Conservation (phyloP, 1,140 invertebrate genomes). For the Ceratina japonica region DNA sequence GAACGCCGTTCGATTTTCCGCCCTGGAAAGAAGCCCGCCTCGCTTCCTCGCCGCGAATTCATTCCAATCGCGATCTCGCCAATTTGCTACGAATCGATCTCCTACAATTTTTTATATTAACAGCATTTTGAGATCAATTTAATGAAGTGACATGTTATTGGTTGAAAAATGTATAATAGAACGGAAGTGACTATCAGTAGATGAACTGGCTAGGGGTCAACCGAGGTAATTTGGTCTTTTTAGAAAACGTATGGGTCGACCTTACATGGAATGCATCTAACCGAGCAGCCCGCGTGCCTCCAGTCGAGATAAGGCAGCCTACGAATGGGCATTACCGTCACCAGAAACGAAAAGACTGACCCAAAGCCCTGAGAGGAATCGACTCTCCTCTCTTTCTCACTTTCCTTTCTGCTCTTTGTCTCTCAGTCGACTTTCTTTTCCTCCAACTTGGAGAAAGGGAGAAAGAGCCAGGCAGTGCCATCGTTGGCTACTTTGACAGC, state of each 20-base stretch:
- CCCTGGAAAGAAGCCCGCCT: not conserved
- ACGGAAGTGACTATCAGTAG: conserved; percentile 2
- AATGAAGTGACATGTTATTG: not conserved
- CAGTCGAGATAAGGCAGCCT: conserved; percentile 59
- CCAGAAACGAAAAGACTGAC: conserved; percentile 52
- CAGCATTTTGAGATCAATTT: no score
- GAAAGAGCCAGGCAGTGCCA: not conserved
- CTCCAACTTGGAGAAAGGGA: not conserved
- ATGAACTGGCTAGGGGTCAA: conserved; percentile 50
- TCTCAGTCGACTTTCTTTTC: not conserved
- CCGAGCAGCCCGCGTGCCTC: conserved; percentile 18
- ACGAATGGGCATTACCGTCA: conserved; percentile 61
- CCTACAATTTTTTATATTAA: no score
- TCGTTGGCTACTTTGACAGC: conserved; percentile 46
- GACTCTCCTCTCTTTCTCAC: conserved; percentile 7
- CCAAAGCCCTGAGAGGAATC: conserved; percentile 10
- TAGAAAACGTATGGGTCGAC: conserved; percentile 58
- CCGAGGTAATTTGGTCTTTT: conserved; percentile 62
- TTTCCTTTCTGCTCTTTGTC: not conserved
- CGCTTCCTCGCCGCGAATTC: conserved; percentile 12
- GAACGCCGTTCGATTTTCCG: conserved; percentile 41
- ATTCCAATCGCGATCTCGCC: not conserved
- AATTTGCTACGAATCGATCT: not conserved
- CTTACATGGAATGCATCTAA: conserved; percentile 62
- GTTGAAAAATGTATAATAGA: conserved; percentile 8